Conservation (phyloP, 2,797 vertebrate genomes). For the Sternotherus odoratus region DNA sequence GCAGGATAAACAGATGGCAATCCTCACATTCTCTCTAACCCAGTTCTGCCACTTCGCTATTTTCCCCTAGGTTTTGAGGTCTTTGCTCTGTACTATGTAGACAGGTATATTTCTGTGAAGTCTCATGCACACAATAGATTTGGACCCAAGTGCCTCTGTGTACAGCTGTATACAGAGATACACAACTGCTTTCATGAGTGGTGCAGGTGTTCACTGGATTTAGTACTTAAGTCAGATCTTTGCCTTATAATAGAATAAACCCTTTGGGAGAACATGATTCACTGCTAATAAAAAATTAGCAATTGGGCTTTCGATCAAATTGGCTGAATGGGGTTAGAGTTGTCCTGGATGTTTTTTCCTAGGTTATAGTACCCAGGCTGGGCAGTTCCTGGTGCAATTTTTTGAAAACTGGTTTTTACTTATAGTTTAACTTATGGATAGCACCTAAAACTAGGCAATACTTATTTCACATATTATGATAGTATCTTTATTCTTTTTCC, state of each 20-base stretch:
- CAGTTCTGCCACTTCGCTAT: not conserved
- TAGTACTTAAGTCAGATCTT: not conserved
- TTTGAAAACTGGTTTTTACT: too few species aligned
- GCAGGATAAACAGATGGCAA: not conserved
- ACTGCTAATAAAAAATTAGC: too few species aligned
- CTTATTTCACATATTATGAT: too few species aligned
- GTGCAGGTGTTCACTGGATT: not conserved
- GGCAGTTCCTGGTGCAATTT: not conserved
- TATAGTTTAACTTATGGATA: too few species aligned
- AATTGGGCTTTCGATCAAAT: too few species aligned
- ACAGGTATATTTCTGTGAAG: not conserved
- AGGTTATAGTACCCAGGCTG: not conserved
- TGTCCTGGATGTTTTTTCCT: not conserved
- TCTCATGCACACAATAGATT: not conserved
- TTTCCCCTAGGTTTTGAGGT: not conserved
- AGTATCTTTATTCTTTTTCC: too few species aligned
- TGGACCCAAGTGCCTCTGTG: not conserved
- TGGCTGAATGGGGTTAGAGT: not conserved
- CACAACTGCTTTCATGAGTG: not conserved
- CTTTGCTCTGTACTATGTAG: fast-evolving
- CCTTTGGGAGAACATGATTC: too few species aligned
- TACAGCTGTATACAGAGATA: not conserved
- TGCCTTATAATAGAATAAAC: not conserved
- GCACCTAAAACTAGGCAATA: too few species aligned
- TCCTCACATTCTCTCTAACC: not conserved